Conservation (phyloP, 92 coral and sea anemone genomes). For the Blastomussa wellsi region DNA sequence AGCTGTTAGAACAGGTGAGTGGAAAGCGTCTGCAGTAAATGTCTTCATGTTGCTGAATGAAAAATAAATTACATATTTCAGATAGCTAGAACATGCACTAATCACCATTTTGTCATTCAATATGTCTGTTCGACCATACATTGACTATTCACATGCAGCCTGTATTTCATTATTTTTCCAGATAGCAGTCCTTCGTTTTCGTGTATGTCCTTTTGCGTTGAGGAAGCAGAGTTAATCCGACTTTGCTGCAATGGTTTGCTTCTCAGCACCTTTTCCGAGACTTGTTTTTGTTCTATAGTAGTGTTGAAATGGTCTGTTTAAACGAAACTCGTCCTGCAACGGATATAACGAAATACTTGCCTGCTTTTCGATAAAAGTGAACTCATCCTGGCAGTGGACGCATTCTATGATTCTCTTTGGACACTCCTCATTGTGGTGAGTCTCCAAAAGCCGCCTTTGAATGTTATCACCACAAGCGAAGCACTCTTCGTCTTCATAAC, state of each 20-base stretch:
- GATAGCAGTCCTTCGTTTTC: too few species aligned
- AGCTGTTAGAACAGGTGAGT: conserved; percentile 29
- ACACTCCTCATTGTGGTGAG: conserved; percentile 29
- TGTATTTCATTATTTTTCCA: too few species aligned
- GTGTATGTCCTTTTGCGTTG: too few species aligned
- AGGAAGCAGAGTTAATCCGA: too few species aligned
- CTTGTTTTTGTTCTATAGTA: too few species aligned
- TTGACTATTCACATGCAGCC: too few species aligned
- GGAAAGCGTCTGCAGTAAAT: conserved; percentile 43
- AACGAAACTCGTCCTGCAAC: background rate
- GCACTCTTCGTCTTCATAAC: conserved; percentile 27
- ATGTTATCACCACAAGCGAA: conserved; percentile 18
- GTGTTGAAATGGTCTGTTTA: background rate
- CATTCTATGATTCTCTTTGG: conserved; percentile 45
- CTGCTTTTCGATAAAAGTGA: conserved; percentile 16
- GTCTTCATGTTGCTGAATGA: conserved; percentile 28
- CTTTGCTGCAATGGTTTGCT: too few species aligned
- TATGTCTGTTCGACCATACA: too few species aligned
- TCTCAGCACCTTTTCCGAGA: too few species aligned
- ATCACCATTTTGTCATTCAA: too few species aligned
- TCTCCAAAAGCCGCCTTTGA: conserved; percentile 20
- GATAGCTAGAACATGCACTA: background rate
- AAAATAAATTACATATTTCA: background rate
- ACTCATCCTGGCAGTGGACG: conserved; percentile 28
- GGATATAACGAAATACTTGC: background rate